Base-by-base conservation (phyloP, 37 sponge, comb jelly and placozoan genomes). In the Mnemiopsis leidyi region DNA sequence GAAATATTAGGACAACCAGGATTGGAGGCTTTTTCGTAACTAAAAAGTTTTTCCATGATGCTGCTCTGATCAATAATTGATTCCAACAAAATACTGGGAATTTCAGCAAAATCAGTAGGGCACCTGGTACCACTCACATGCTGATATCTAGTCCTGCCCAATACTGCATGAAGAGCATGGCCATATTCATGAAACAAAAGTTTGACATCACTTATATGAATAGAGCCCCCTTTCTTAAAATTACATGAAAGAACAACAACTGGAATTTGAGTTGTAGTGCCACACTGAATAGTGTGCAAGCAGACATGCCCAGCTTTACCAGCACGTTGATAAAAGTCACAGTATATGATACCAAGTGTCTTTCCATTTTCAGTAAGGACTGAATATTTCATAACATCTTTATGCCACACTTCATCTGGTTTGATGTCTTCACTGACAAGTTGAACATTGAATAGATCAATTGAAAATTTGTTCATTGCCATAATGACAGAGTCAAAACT, bases 111-210 rank as follows among this genome's bases (percentile, higher is more conserved):
- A 93, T 98, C 98, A 0, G 95, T 96, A 0, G 96, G 69, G 69
- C 98, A 98, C 39, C 98, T 92, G 2, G 97, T 97, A 0, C 99
- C 99, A 39, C 96, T 95, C 25, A 96, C 95, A 93, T 96, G 96
- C 95, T 98, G 99, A 92, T 96, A 98, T 76, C 33, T 68, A 28
- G 96, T 92, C n/a, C 96, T 76, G 31, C 96, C 99, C 0, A 98
- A 37, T 40, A 98, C 94, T 9, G 96, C 95, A 93, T 98, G 99
- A 0, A 98, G 92, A 25, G 97, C 99, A 69, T 98, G 99, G 0
- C 99, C 99, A 94, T 95, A 95, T 76, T 98, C 99, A 73, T 98
- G 99, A 71, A 97, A 98, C 30, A 98, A 69, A 48, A 94, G 96
- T 34, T 95, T 95, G 0, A 36, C 23, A 35, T 73, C 92, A 2